These are phyloP conservation scores for Aldrovandia affinis DNA, from an alignment of 2,797 vertebrate species.

Conservation along the genomic window DNA sequence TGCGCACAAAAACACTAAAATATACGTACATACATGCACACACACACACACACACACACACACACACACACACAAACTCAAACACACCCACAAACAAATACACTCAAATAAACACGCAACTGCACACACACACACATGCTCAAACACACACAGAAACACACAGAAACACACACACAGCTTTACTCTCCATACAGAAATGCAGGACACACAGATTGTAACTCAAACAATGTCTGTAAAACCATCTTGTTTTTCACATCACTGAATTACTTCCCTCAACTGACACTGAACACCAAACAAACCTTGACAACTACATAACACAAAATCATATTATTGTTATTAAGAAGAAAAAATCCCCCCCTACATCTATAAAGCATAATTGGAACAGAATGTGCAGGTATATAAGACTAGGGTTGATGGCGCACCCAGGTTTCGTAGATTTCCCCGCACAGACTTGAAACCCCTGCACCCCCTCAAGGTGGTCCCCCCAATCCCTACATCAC, in stretches of 20 bases:
- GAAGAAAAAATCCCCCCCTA: no score
- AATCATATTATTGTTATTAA: background rate
- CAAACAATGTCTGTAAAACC: background rate
- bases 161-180: background rate
- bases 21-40: constrained; percentile 42
- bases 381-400: no score
- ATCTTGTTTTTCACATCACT: background rate
- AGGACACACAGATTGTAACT: background rate
- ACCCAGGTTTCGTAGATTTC: no score
- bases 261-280: background rate
- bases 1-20: constrained; percentile 37
- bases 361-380: no score
- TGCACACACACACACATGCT: background rate
- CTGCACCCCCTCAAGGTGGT: background rate
- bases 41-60: background rate
- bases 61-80: background rate
- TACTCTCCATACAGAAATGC: background rate
- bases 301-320: background rate
- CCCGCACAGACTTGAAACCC: background rate
- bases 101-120: background rate
- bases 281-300: background rate
- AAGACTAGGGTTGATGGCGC: no score
- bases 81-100: background rate
- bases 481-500: background rate
- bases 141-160: background rate